Percentiles rank a stretch among this genome's conserved stretches.
These are phyloP conservation scores for Leptura quadrifasciata DNA, from an alignment of 2,888 invertebrate species.

Conservation along the genomic window DNA sequence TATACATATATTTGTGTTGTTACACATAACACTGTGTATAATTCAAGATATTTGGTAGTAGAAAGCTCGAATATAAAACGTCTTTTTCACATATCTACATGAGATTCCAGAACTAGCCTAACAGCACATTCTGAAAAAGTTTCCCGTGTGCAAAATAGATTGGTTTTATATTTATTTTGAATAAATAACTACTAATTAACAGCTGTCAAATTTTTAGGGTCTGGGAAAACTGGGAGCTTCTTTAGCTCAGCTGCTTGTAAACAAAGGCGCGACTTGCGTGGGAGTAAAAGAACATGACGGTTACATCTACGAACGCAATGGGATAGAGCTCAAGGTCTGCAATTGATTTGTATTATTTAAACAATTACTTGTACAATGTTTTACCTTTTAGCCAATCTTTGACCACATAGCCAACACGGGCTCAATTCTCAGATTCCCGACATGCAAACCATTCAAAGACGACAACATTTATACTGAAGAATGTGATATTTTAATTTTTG, in stretches of 20 bases:
- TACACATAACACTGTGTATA: too few relatives aligned
- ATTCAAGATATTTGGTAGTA: too few relatives aligned
- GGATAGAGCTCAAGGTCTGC: constrained; percentile 62
- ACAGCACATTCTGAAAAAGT: too few relatives aligned
- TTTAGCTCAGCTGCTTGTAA: constrained; percentile 61
- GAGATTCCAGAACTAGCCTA: too few relatives aligned
- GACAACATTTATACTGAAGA: constrained; percentile 64
- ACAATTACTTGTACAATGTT: background rate
- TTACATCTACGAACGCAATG: constrained; percentile 65
- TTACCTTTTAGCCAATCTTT: constrained; percentile 60
- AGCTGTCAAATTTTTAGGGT: constrained; percentile 59
- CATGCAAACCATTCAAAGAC: constrained; percentile 56
- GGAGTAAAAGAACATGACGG: constrained; percentile 69
- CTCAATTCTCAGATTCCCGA: constrained; percentile 42
- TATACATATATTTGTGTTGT: too few relatives aligned
- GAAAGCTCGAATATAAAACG: too few relatives aligned
- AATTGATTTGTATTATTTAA: background rate
- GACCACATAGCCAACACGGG: constrained; percentile 62
- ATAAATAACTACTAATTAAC: too few relatives aligned
- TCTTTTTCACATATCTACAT: too few relatives aligned
- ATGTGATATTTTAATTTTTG: constrained; percentile 69
- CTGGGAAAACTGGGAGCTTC: constrained; percentile 67
- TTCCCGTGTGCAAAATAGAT: too few relatives aligned
- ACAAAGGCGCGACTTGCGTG: constrained; percentile 68
- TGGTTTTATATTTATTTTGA: too few relatives aligned